Base-by-base conservation (phyloP, 1,140 invertebrate genomes). In the Myzus persicae region DNA sequence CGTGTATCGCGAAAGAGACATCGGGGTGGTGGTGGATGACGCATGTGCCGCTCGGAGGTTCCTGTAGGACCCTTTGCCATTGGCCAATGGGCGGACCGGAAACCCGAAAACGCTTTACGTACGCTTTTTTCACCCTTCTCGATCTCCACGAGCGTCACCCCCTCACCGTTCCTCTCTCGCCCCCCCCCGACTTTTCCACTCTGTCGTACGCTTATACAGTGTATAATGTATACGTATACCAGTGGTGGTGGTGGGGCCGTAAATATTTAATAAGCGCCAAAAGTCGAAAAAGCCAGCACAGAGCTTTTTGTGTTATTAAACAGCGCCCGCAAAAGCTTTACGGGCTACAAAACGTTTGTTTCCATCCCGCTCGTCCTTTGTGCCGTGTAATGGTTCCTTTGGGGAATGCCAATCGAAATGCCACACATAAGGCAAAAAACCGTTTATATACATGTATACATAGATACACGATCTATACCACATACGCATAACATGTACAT, bases 241-340 rank as follows among this genome's bases (percentile, higher is more conserved):
- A 26, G 38, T 31, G 89, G 24, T 18, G 26, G n/a, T 36, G 48
- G 48, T 24, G 40, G n/a, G 67, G 91, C 54, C 76, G 91, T 93
- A 93, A 93, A 93, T 93, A 93, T 93, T 93, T 93, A 93, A 93
- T 93, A 93, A 93, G 91, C 91, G 91, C 91, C 81, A 48, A 93
- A 93, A 93, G 91, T 85, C 91, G 91, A 93, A 93, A 93, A 93
- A 84, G 91, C 91, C 76, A n/a, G 51, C 81, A 82, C 90, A 42
- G 91, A 93, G 91, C 91, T 93, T 93, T 93, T 93, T 93, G 91
- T 93, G 91, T 93, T 93, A 93, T 93, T 93, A 93, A 93, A 93
- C 91, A 46, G 91, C 91, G n/a, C 91, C 89, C 76, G 91, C 91
- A 82, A 93, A 93, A 93, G 91, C 91, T 93, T 93, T 54, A 67